These are phyloP conservation scores for Electrona antarctica DNA, from an alignment of 2,113 vertebrate species.

Conservation along the genomic window DNA sequence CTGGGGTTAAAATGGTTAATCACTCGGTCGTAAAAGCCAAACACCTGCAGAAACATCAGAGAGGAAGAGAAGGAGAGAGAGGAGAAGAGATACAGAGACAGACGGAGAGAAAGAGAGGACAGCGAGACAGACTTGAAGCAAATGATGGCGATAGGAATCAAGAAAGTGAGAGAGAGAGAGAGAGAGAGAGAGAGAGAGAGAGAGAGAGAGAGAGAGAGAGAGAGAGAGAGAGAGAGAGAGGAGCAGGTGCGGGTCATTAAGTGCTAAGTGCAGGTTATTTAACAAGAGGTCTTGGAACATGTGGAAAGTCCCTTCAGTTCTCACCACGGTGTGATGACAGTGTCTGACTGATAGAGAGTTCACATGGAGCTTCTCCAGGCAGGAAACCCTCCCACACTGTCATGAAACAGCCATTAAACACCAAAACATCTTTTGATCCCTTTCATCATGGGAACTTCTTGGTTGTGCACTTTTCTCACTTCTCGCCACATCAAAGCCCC, in stretches of 20 bases:
- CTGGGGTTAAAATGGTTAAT: conserved; percentile 29
- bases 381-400: too few species aligned
- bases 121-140: too few species aligned
- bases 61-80: neutral
- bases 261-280: conserved; percentile 14
- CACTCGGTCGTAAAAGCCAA: conserved; percentile 32
- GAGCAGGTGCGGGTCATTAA: conserved; percentile 28
- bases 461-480: too few species aligned
- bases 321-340: neutral
- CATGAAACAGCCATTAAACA: too few species aligned
- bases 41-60: conserved; percentile 43
- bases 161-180: too few species aligned
- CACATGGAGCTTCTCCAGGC: too few species aligned
- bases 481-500: too few species aligned
- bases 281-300: conserved; percentile 16
- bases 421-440: too few species aligned
- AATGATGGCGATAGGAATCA: too few species aligned
- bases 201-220: neutral
- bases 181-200: neutral
- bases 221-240: neutral
- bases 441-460: too few species aligned
- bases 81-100: neutral
- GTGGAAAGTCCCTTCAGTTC: conserved; percentile 28
- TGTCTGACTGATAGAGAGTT: neutral
- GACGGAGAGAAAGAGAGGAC: too few species aligned